Evolutionary conservation across 2,888 invertebrate species (phyloP), one percentile per base, ranked within the genome.

Genomic region (Euclidia mi): DNA sequence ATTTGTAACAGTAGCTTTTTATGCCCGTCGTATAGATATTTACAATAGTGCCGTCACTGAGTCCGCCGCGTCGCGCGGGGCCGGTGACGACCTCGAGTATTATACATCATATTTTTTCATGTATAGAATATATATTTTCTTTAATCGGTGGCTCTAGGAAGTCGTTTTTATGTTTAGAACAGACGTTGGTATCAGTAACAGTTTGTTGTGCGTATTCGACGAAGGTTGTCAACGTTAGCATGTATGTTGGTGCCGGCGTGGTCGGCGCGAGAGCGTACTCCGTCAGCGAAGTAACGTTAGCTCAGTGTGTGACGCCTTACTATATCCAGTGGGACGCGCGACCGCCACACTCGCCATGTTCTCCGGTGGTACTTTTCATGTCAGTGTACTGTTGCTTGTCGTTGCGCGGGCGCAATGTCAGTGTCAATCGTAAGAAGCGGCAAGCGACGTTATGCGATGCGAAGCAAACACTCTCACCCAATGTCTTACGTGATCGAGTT

Each of bases 341-440:
- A 52, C 56, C 20, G 34, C 65, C 67, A 64, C 51, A 69, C 66
- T 60, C 57, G 58, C 64, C 56, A 56, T 60, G 69, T 74, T 72
- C 71, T 72, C 70, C 62, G 17, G 31, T 57, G 37, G 65, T 81
- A 70, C 74, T 59, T 56, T 64, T 53, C 59, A 76, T 72, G 52
- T 71, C 67, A 59, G 69, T 73, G 56, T 70, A 68, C 37, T 62
- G 56, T 60, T 45, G 68, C 60, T 65, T 52, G 51, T 71, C 51
- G 68, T 72, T 58, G 59, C 68, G 18, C 45, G 60, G 58, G 35
- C 20, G 20, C 20, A n/a, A n/a, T n/a, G n/a, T n/a, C n/a, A n/a
- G n/a, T n/a, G n/a, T n/a, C n/a, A n/a, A n/a, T n/a, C n/a, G n/a
- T n/a, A n/a, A n/a, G n/a, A n/a, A n/a, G n/a, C n/a, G n/a, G n/a